phyloP scores from a whole-genome alignment of 2,113 vertebrate genomes.

The Opisthocomus hoazin region DNA sequence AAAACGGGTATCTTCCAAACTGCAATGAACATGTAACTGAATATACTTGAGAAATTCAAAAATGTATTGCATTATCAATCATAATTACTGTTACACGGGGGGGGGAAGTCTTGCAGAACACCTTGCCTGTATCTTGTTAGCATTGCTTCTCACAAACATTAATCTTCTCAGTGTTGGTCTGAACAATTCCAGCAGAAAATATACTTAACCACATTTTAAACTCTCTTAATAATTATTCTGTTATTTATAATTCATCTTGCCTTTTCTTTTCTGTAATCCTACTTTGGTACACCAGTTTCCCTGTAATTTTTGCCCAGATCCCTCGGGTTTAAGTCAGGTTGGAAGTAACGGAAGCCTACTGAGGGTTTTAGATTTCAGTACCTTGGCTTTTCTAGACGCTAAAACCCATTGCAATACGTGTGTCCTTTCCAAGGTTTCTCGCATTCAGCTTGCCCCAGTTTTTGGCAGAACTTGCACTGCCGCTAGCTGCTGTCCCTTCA shows the following conservation, averaged over 20 bases:
- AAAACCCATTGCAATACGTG: not conserved
- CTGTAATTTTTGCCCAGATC: not conserved
- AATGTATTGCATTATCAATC: not conserved
- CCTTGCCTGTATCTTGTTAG: not conserved
- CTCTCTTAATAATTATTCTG: not conserved
- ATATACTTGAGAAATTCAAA: not conserved
- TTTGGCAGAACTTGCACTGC: not conserved
- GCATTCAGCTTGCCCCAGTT: fast-evolving
- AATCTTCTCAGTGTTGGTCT: not conserved
- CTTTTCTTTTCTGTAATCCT: not conserved
- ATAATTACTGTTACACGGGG: not conserved
- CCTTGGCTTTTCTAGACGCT: not conserved
- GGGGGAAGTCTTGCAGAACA: too few relatives aligned
- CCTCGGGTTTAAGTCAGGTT: not conserved
- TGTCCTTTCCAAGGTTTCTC: not conserved
- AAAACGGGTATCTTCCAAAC: not conserved
- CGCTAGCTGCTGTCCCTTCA: not conserved
- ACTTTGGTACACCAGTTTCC: not conserved
- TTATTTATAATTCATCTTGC: not conserved
- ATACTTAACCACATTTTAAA: not conserved
- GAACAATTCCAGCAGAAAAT: not conserved
- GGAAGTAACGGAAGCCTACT: not conserved
- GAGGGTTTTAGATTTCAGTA: not conserved
- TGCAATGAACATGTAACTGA: not conserved
- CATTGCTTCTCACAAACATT: not conserved